Conservation (phyloP, 2,888 invertebrate genomes). For the Sussaba pulchella region DNA sequence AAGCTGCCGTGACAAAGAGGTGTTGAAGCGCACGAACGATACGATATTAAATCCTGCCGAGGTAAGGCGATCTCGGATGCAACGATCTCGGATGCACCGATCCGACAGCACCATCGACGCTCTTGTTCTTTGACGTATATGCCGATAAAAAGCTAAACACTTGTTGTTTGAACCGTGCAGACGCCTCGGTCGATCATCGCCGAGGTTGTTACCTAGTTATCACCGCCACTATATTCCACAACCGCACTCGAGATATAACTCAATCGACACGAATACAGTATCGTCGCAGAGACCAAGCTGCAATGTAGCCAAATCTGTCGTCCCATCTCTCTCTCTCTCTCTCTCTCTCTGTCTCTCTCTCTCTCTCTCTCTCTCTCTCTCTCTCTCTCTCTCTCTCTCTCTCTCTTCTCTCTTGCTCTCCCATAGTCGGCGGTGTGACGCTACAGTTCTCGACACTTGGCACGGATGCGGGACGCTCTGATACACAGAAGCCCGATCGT, state of each 20-base stretch:
- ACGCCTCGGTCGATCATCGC: slow-evolving; percentile 40
- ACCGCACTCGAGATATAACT: not conserved
- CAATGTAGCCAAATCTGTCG: no score
- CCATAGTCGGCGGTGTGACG: no score
- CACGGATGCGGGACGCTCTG: no score
- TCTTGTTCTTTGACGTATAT: slow-evolving; percentile 54
- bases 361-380: no score
- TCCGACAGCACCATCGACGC: not conserved
- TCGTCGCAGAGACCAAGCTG: not conserved
- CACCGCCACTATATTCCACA: not conserved
- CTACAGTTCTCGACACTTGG: no score
- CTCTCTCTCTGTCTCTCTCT: no score
- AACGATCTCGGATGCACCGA: slow-evolving; percentile 5
- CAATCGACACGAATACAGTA: slow-evolving; percentile 22
- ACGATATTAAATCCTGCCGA: slow-evolving; percentile 54
- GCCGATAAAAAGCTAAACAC: slow-evolving; percentile 70
- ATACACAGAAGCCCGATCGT: no score
- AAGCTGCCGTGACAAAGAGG: slow-evolving; percentile 34
- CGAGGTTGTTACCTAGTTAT: not conserved
- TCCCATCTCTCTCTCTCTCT: no score
- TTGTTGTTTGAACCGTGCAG: slow-evolving; percentile 67
- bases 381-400: no score
- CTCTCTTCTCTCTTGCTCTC: no score
- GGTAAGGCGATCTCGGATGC: slow-evolving; percentile 60
- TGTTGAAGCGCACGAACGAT: slow-evolving; percentile 47